Evolutionary conservation across 2,113 vertebrate species (phyloP).

Genomic region (Pseudopipra pipra): DNA sequence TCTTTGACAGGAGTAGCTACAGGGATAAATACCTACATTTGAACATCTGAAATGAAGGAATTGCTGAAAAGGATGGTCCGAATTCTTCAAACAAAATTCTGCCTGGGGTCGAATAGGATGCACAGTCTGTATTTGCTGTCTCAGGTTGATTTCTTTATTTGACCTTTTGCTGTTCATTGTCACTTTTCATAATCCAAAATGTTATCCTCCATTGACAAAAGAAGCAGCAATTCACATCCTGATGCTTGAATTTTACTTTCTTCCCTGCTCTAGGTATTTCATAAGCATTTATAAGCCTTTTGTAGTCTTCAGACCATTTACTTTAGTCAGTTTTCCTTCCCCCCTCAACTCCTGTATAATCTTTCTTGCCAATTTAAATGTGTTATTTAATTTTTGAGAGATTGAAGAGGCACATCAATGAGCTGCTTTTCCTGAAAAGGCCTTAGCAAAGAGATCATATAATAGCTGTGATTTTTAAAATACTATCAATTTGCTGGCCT

Average conservation of each 20-base stretch:
- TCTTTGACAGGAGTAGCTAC: slow-evolving; percentile 58
- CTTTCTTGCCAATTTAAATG: neutral
- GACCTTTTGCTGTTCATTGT: slow-evolving; percentile 52
- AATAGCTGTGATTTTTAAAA: neutral
- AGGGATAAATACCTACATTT: slow-evolving; percentile 55
- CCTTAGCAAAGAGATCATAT: neutral
- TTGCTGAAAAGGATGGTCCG: slow-evolving; percentile 45
- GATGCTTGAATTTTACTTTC: neutral
- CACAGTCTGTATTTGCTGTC: slow-evolving; percentile 37
- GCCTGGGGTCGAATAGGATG: neutral
- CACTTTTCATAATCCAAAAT: slow-evolving; percentile 12
- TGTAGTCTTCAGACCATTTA: neutral
- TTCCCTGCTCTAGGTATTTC: neutral
- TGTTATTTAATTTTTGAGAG: neutral
- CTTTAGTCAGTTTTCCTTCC: neutral
- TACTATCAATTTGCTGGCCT: neutral
- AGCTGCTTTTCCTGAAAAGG: neutral
- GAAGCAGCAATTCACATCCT: neutral
- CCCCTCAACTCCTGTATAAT: neutral
- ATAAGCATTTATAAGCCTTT: neutral
- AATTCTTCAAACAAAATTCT: slow-evolving; percentile 21
- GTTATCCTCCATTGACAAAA: slow-evolving; percentile 18
- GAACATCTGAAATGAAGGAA: slow-evolving; percentile 53
- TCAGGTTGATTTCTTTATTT: slow-evolving; percentile 46
- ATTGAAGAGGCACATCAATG: neutral